Evolutionary conservation across 2,888 invertebrate species (phyloP), one percentile per base, ranked within the genome.

Genomic region (Chymomyza fuscimana): DNA sequence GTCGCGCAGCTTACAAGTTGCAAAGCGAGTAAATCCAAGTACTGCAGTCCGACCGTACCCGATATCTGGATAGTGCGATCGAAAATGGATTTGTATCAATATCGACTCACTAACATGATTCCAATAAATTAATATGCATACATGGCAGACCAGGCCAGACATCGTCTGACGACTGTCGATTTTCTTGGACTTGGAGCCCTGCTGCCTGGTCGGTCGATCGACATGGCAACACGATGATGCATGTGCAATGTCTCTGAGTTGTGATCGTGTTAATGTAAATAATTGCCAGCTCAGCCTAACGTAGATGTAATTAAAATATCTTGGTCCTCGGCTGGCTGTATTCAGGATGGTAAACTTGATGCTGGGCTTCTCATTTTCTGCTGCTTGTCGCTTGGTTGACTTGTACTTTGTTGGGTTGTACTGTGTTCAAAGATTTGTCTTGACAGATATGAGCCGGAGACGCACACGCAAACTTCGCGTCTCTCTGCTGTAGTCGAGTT

Each of bases 51-150:
- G 25, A 32, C 32, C 16, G 63, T 61, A 22, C 4, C 56, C 65
- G 74, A 77, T 87, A 88, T 89, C 89, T 84, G 61, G 67, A 76
- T 80, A 77, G 77, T 65, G 80, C 89, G 87, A 90, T 90, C 90
- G 86, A 90, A 90, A 91, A 90, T 90, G 90, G 90, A 91, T 91
- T 91, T 90, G 90, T 91, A 91, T 91, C 91, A 91, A 91, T 91
- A 91, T 91, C 91, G 90, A 90, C 91, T 90, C 89, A 85, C 84
- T 87, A 90, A 91, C 91, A 91, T 91, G 91, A 91, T 89, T 91
- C 89, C 91, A 91, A 91, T 91, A 91, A 91, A 91, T 91, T 91
- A 90, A 91, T 91, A 91, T 90, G 87, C 89, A 86, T 86, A 88
- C 88, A 79, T 86, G 82, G 74, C 77, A 73, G 76, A 67, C 69